These are phyloP conservation scores for Odontothrips loti DNA, from an alignment of 2,888 invertebrate genomes.

Conservation along the genomic window DNA sequence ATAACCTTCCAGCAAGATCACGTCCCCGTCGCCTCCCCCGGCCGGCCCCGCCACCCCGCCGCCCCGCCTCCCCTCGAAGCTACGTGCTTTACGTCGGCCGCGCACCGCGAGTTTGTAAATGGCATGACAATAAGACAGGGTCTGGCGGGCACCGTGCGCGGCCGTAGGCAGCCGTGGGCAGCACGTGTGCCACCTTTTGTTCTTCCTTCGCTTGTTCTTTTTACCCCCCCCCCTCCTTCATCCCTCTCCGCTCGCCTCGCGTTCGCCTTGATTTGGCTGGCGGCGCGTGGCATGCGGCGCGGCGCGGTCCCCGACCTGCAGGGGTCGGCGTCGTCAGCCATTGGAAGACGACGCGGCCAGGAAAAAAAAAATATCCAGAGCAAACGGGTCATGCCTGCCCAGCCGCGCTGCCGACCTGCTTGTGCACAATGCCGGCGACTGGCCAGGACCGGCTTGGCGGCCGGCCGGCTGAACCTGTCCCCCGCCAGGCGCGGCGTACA, in stretches of 20 bases:
- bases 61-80: not conserved
- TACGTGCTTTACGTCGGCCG: not conserved
- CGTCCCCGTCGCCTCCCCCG: not conserved
- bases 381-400: too few relatives aligned
- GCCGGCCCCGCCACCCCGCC: not conserved
- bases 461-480: too few relatives aligned
- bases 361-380: too few relatives aligned
- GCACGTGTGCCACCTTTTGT: not conserved
- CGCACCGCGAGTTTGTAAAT: slow-evolving; percentile 10
- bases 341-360: too few relatives aligned
- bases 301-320: too few relatives aligned
- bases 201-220: slow-evolving; percentile 11
- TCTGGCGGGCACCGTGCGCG: not conserved
- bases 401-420: too few relatives aligned
- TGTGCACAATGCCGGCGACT: too few relatives aligned
- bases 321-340: too few relatives aligned
- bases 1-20: not conserved
- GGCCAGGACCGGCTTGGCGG: too few relatives aligned
- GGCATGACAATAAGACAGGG: not conserved
- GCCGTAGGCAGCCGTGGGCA: too few relatives aligned
- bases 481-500: too few relatives aligned
- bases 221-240: not conserved
- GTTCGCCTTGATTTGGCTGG: not conserved
- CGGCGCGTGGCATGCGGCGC: not conserved
- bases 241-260: not conserved